Base-by-base conservation (phyloP, 1,140 invertebrate species). In the Medauroidea extradentata region DNA sequence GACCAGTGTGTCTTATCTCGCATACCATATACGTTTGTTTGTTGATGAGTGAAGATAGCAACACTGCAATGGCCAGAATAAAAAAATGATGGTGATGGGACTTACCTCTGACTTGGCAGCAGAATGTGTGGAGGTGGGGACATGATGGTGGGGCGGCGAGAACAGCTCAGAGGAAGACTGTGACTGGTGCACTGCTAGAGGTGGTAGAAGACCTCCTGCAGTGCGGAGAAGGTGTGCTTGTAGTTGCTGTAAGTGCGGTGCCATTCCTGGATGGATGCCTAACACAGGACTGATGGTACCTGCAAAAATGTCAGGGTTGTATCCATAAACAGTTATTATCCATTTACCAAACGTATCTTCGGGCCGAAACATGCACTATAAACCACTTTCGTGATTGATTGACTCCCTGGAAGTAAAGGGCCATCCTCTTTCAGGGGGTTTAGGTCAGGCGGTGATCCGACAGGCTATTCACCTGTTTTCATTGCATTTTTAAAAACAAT, bases 181-280 rank as follows among this genome's bases (percentile, higher is more conserved):
- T 65, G 57, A 66, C 8, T 70, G 53, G 67, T 70, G 59, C 67
- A 71, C 34, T 65, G 57, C 68, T 3, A 68, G 75, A 27, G 80
- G 79, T 7, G 79, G 76, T 27, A 81, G 68, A 0, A 79, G 74
- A 27, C 82, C 81, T 13, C 81, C 79, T 18, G 77, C 77, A 57
- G 73, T 80, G 39, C 85, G 77, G 60, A 90, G 78, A 25, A 90
- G 78, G 71, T 90, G 87, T 14, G 86, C 86, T 67, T 91, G 88
- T 3, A 92, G 72, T 65, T 90, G 89, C 62, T 90, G 88, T 27
- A 87, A 75, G 67, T 86, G 88, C 9, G 86, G 82, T 42, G 82
- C 79, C 74, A 84, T 81, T 53, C 77, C 79, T 13, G 81, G 83
- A 67, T 84, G 86, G 78, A 86, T 79, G 60, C 85, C 83, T 46